Base-by-base conservation (phyloP, 2,797 vertebrate genomes). In the Hydrolagus colliei region DNA sequence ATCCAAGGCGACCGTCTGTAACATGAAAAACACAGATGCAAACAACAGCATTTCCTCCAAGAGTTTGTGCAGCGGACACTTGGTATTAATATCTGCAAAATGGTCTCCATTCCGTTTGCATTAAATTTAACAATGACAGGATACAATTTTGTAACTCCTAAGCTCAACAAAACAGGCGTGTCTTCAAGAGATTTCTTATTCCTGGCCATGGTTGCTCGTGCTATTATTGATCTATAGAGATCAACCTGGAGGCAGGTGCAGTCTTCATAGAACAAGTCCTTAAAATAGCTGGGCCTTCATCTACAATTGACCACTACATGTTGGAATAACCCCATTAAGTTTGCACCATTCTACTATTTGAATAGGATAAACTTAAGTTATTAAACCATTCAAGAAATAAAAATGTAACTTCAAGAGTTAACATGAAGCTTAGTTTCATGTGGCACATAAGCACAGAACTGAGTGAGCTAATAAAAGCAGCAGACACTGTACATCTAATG, bases 1-100 rank as follows among this genome's bases (percentile, higher is more conserved):
- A 95, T 95, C 93, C 94, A 93, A 93, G 93, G 93, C 93, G 92
- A 95, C 93, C 93, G 92, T 96, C 95, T 96, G 95, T 89, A 96
- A 95, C 92, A 94, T 93, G 93, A 96, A 95, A 94, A 95, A 96
- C 94, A 94, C 91, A 95, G 94, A 95, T 94, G 93, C 95, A 95
- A 87, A 88, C 86, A 91, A 95, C 93, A 95, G 88, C 91, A 93
- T 95, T 93, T 92, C 79, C 79, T 84, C 27, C 65, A 84, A 71
- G 32, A 67, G 67, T 41, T 93, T 94, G 20, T 73, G 86, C 93
- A 90, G 89, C 87, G 90, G 92, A 93, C 90, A 90, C 91, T 91
- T 20, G 86, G 90, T 13, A 89, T 73, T 27, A 65, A 86, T 88
- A 87, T 86, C 86, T 52, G 41, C 41, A 52, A 52, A 52, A 52